Base-by-base conservation (phyloP, 2,888 invertebrate species). In the Eueremaeus valkanovi region DNA sequence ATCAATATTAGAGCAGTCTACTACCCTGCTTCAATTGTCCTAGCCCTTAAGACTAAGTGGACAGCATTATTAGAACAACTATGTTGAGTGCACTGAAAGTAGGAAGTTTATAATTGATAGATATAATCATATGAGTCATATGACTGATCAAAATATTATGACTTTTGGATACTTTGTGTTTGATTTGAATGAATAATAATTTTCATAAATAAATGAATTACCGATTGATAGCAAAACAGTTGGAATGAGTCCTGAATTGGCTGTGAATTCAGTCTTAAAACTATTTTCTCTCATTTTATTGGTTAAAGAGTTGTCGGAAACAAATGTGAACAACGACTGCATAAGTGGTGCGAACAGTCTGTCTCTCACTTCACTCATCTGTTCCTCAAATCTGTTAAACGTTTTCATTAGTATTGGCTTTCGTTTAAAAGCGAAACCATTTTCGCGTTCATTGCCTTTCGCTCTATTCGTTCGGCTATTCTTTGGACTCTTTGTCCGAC, bases 141-240 rank as follows among this genome's bases (percentile, higher is more conserved):
- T n/a, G n/a, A n/a, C n/a, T n/a, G n/a, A n/a, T n/a, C n/a, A n/a
- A n/a, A n/a, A n/a, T n/a, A n/a, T n/a, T n/a, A n/a, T n/a, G n/a
- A n/a, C n/a, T n/a, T n/a, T n/a, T n/a, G n/a, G n/a, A n/a, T n/a
- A n/a, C n/a, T n/a, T n/a, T n/a, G n/a, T n/a, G n/a, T n/a, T n/a
- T n/a, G n/a, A n/a, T n/a, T n/a, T n/a, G 13, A 6, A 66, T 66
- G 45, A 45, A 11, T 45, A 24, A 55, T 27, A 70, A 24, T 68
- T 40, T 11, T 31, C 21, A 68, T 1, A 1, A 29, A 27, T 70
- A 16, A 40, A 24, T 24, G 18, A 40, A n/a, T 9, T 42, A 70
- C 70, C 70, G 8, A 70, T 45, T 45, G 42, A 70, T n/a, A 70
- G 27, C 21, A 70, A 40, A 45, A 29, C 70, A 1, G 70, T 70